phyloP scores from a whole-genome alignment of 2,797 vertebrate species.

The Podarcis lilfordi region DNA sequence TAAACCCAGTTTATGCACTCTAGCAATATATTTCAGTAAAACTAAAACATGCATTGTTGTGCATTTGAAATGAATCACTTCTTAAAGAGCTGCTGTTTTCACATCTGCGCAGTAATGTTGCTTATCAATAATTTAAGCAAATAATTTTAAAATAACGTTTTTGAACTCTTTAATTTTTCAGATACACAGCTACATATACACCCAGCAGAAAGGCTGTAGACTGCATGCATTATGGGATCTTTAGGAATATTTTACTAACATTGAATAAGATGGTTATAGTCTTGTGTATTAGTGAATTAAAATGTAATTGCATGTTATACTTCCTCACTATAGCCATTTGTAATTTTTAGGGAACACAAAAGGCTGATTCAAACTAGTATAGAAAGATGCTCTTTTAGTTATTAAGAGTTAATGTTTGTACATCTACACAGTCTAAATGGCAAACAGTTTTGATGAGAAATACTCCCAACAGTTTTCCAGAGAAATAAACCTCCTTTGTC shows the following conservation, averaged over 20 bases:
- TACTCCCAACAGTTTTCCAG: slow-evolving; percentile 48
- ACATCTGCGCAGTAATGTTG: background rate
- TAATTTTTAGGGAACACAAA: slow-evolving; percentile 46
- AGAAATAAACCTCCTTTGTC: slow-evolving; percentile 70
- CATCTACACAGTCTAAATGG: slow-evolving; percentile 14
- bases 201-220: background rate
- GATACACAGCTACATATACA: background rate
- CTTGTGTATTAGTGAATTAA: slow-evolving; percentile 29
- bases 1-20: slow-evolving; percentile 40
- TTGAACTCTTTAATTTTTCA: slow-evolving; percentile 43
- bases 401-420: slow-evolving; percentile 41
- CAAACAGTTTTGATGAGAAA: slow-evolving; percentile 42
- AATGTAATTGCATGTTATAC: slow-evolving; percentile 28
- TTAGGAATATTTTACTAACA: slow-evolving; percentile 25
- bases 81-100: slow-evolving; percentile 20
- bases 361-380: background rate
- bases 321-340: slow-evolving; percentile 41
- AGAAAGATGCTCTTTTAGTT: slow-evolving; percentile 20
- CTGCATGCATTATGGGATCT: background rate
- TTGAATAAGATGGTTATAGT: slow-evolving; percentile 28
- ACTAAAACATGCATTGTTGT: background rate
- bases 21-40: slow-evolving; percentile 18
- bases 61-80: slow-evolving; percentile 25
- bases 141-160: slow-evolving; percentile 32
- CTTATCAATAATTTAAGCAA: slow-evolving; percentile 12